Conservation (phyloP, 2,113 vertebrate genomes). For the Pluvianellus socialis region DNA sequence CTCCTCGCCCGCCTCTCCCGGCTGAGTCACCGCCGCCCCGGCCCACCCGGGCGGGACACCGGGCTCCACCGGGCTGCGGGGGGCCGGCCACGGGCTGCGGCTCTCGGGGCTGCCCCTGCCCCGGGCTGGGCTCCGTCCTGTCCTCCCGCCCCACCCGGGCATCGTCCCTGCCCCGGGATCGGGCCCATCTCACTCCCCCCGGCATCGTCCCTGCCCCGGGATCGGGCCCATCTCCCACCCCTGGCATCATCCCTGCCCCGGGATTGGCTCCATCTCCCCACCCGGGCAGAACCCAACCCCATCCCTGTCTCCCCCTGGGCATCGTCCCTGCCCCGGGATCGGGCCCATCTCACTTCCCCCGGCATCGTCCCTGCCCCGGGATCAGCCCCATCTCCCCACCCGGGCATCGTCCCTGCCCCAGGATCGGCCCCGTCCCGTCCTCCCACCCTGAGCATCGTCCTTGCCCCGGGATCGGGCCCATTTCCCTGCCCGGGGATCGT, state of each 20-base stretch:
- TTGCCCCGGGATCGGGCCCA: too few species aligned
- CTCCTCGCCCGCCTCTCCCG: not conserved
- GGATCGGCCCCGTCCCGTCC: too few species aligned
- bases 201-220: not conserved
- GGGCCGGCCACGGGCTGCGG: not conserved
- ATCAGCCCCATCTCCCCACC: not conserved
- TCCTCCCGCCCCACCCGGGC: not conserved
- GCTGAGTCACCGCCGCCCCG: slow-evolving; percentile 40
- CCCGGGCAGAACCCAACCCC: too few species aligned
- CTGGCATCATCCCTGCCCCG: not conserved
- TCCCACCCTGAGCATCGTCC: too few species aligned
- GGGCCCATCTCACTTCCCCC: too few species aligned
- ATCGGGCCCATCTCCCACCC: not conserved
- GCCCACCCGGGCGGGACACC: not conserved
- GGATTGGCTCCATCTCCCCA: not conserved
- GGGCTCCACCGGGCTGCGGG: not conserved
- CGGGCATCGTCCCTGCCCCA: not conserved
- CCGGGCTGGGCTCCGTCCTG: not conserved
- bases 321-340: not conserved
- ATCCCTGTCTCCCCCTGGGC: too few species aligned
- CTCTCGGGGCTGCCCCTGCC: not conserved
- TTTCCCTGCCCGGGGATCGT: too few species aligned
- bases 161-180: not conserved
- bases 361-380: not conserved
- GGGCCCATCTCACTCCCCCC: too few species aligned